Evolutionary conservation across 2,797 vertebrate species (phyloP), one percentile per base, ranked within the genome.

Genomic region (Todus mexicanus): DNA sequence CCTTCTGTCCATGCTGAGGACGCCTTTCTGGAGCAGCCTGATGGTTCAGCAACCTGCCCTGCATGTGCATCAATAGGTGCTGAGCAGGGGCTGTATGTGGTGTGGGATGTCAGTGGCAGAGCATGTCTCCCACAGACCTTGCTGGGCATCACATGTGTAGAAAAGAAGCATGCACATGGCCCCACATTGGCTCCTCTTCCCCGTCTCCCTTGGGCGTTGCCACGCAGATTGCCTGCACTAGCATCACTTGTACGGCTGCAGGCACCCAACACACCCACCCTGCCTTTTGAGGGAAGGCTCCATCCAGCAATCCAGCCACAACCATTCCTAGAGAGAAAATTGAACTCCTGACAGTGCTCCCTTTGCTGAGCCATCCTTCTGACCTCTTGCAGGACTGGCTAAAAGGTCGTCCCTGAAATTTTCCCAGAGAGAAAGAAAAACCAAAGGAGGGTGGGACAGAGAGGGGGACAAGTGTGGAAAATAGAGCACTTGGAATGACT

Each of bases 71-170:
- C 7, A 5, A 13, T 8, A 48, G 21, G 38, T 79, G 38, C 56
- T 29, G 27, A 56, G 53, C 4, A 6, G 42, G 35, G 48, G 5
- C 43, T 2, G 0, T 12, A 26, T 3, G 9, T 0, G 0, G 17
- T n/a, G 25, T 1, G 5, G 48, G 33, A 8, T 78, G 27, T 76
- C 8, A 1, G 21, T 59, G 45, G 35, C 42, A 51, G 40, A 0
- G 2, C 10, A 5, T 1, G 5, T 26, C 27, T 85, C 40, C 64
- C 29, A 3, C 1, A 1, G 18, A 54, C 23, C 29, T 84, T 3
- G 4, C 35, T 5, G 21, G 50, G 26, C 14, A 18, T 19, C 2
- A 2, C 33, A 5, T 20, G 48, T 22, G 3, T 50, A 8, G 40
- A 25, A 48, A 57, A 27, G 50, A 61, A 22, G 19, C 3, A 6